Percentiles rank a stretch among this genome's conserved stretches.
Evolutionary conservation across 2,888 invertebrate genomes (phyloP).

Genomic region (Tetanocera ferruginea): DNA sequence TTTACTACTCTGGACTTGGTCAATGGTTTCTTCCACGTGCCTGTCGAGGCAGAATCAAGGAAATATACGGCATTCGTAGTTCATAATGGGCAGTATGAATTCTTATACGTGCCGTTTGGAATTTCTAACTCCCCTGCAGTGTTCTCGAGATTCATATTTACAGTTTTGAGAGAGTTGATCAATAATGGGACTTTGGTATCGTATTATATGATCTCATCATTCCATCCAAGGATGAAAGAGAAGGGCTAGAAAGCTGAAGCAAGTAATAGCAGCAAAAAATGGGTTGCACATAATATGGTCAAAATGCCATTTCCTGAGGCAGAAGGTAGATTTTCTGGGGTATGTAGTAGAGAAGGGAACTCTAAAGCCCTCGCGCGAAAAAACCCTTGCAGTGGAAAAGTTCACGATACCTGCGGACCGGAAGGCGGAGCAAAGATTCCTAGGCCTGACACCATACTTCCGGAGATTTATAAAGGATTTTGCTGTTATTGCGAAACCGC

Average conservation of each 20-base stretch:
- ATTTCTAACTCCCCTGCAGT: constrained; percentile 25
- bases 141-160: constrained; percentile 6
- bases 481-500: neutral
- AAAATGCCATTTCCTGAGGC: constrained; percentile 27
- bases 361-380: neutral
- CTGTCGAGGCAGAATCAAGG: neutral
- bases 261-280: neutral
- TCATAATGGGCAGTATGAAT: constrained; percentile 23
- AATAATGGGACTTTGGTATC: constrained; percentile 11
- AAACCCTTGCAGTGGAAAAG: neutral
- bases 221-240: constrained; percentile 35
- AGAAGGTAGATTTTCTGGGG: constrained; percentile 30
- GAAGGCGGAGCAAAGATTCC: neutral
- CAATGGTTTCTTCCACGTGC: constrained; percentile 32
- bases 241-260: constrained; percentile 30
- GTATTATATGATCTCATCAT: constrained; percentile 52
- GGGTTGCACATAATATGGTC: constrained; percentile 33
- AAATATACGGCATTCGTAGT: constrained; percentile 23
- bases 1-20: constrained; percentile 39
- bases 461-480: neutral
- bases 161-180: constrained; percentile 25
- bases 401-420: neutral
- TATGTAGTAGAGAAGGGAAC: neutral
- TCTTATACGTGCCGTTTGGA: constrained; percentile 29
- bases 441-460: constrained; percentile 10